Evolutionary conservation across 2,888 invertebrate species (phyloP).

Genomic region (Cactoblastis cactorum): DNA sequence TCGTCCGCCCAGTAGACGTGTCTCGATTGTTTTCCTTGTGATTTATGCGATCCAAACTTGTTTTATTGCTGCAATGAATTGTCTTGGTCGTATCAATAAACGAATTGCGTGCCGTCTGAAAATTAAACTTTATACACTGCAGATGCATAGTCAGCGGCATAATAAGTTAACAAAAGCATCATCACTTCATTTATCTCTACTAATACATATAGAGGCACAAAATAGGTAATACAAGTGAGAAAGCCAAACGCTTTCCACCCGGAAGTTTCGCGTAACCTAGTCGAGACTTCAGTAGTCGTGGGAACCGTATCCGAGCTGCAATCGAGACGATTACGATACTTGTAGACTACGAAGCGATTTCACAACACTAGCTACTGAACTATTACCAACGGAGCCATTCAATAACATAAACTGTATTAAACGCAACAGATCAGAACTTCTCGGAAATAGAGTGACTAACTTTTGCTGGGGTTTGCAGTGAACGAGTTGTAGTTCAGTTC

Average conservation of each 20-base stretch:
- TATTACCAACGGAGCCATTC: not conserved
- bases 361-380: not conserved
- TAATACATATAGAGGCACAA: too few species aligned
- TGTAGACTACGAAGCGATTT: not conserved
- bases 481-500: too few species aligned
- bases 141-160: too few species aligned
- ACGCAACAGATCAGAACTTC: too few species aligned
- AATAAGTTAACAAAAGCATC: too few species aligned
- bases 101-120: too few species aligned
- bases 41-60: not conserved
- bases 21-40: not conserved
- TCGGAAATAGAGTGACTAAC: too few species aligned
- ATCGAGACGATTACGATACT: conserved; percentile 4
- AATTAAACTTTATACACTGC: too few species aligned
- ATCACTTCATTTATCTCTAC: too few species aligned
- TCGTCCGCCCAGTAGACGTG: not conserved
- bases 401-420: not conserved
- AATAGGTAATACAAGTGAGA: too few species aligned
- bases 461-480: too few species aligned
- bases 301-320: conserved; percentile 1
- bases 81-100: not conserved
- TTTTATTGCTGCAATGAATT: not conserved
- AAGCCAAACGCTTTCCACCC: not conserved
- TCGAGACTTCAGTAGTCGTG: not conserved
- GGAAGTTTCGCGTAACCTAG: not conserved